Evolutionary conservation across 2,888 invertebrate genomes (phyloP).

Genomic region (Acanthopleura granulata): DNA sequence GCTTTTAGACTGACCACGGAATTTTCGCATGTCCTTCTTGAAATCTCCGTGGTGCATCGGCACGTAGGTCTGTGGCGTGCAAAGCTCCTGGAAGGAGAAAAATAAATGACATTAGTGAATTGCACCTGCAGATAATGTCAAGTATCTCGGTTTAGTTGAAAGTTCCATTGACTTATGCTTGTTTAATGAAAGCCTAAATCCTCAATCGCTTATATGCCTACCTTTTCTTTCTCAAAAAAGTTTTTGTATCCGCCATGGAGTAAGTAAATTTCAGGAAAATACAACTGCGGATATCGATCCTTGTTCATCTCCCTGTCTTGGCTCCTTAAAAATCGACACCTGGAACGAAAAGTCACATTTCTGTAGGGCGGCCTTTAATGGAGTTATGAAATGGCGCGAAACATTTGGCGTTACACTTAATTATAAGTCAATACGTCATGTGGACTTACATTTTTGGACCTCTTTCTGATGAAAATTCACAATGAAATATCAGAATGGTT

Average conservation of each 20-base stretch:
- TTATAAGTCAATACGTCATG: too few relatives aligned
- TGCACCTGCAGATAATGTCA: too few relatives aligned
- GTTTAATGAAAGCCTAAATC: too few relatives aligned
- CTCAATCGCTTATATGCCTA: conserved; percentile 29
- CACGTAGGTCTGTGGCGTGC: conserved; percentile 82
- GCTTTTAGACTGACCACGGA: conserved; percentile 83
- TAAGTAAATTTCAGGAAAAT: conserved; percentile 94
- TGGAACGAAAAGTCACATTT: conserved; percentile 66
- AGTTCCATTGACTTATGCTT: too few relatives aligned
- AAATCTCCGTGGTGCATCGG: conserved; percentile 89
- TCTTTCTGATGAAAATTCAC: conserved; percentile 95
- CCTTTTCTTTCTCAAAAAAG: conserved; percentile 79
- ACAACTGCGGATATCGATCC: conserved; percentile 85
- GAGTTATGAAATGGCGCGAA: too few relatives aligned
- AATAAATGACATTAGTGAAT: background rate
- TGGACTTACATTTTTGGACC: conserved; percentile 91
- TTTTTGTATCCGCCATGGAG: conserved; percentile 90
- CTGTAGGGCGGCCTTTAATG: too few relatives aligned
- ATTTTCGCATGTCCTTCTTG: conserved; percentile 79
- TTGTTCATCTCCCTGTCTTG: conserved; percentile 86
- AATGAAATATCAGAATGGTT: conserved; percentile 91
- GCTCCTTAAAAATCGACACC: conserved; percentile 85
- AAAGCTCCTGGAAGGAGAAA: conserved; percentile 72
- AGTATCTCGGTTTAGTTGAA: too few relatives aligned
- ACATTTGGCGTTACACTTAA: too few relatives aligned